Evolutionary conservation across 2,113 vertebrate genomes (phyloP).

Genomic region (Limanda limanda): DNA sequence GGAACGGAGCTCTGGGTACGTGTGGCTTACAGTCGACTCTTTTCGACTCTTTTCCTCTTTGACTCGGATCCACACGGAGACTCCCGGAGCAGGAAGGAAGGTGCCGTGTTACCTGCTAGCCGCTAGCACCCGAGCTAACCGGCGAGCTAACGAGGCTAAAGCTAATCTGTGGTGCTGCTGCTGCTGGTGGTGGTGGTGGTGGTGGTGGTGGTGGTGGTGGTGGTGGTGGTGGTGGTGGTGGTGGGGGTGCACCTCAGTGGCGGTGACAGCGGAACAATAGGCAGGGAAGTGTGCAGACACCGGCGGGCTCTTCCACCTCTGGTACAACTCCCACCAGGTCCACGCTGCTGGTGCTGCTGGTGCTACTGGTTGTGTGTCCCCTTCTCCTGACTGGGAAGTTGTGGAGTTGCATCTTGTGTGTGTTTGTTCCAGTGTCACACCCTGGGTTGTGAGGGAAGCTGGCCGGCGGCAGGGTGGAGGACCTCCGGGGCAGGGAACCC

Average conservation of each 20-base stretch:
- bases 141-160: conserved; percentile 55
- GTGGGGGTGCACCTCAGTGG: conserved; percentile 60
- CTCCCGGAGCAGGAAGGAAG: conserved; percentile 44
- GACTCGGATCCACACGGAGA: conserved; percentile 4
- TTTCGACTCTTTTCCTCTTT: background rate
- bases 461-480: conserved; percentile 16
- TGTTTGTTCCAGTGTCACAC: conserved; percentile 69
- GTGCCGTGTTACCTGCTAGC: conserved; percentile 69
- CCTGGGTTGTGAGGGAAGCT: conserved; percentile 56
- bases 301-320: background rate
- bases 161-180: conserved; percentile 64
- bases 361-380: no score
- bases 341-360: background rate
- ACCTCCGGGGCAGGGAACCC: background rate
- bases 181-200: conserved; percentile 29
- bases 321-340: background rate
- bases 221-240: conserved; percentile 57
- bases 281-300: background rate
- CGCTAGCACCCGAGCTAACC: conserved; percentile 56
- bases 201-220: conserved; percentile 56
- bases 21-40: background rate
- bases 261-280: conserved; percentile 78
- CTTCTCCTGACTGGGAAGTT: conserved; percentile 25
- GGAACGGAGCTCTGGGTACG: conserved; percentile 82
- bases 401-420: conserved; percentile 20